Percentiles rank a stretch among this genome's conserved stretches.
phyloP scores from a whole-genome alignment of 2,113 vertebrate genomes.

The Rhizomys pruinosus region DNA sequence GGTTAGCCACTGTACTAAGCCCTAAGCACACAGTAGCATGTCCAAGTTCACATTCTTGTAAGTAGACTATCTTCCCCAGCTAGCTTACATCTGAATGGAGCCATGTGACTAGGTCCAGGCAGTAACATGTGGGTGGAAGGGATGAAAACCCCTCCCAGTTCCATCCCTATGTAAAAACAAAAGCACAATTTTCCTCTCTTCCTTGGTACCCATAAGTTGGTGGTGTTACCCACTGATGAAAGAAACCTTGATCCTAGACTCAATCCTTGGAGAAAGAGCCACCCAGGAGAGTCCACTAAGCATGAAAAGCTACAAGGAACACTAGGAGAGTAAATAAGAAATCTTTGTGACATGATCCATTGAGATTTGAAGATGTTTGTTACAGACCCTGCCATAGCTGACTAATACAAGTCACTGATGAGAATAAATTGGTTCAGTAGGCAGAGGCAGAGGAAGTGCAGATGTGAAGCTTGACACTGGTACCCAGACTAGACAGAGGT shows the following conservation, averaged over 20 bases:
- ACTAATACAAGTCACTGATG: background rate
- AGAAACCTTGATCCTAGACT: background rate
- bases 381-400: background rate
- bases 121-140: background rate
- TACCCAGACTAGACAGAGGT: background rate
- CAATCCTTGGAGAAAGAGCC: background rate
- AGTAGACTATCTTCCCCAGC: background rate
- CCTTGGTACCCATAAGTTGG: background rate
- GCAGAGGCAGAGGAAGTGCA: background rate
- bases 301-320: background rate
- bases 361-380: background rate
- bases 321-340: background rate
- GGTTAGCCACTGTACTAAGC: background rate
- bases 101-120: background rate
- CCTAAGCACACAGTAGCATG: too few relatives aligned
- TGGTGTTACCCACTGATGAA: background rate
- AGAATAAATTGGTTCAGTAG: background rate
- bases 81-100: background rate
- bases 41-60: background rate
- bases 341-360: background rate
- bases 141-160: rapidly evolving
- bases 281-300: background rate
- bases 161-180: background rate
- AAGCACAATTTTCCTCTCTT: background rate
- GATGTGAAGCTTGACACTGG: background rate